phyloP scores from a whole-genome alignment of 2,797 vertebrate genomes.

The Nannoperca australis region DNA sequence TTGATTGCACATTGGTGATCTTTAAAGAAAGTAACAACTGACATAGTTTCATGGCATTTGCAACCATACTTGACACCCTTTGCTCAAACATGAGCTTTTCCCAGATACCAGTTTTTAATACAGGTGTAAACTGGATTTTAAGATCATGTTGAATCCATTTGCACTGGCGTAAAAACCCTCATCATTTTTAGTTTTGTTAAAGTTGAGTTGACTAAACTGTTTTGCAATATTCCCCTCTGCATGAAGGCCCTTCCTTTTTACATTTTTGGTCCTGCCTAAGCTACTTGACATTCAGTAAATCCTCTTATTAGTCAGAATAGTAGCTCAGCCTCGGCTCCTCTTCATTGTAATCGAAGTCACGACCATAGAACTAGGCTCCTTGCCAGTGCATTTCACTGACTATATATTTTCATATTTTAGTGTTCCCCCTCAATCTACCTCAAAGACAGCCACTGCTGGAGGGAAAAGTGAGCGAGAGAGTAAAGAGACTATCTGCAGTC shows the following conservation, averaged over 20 bases:
- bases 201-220: neutral
- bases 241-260: constrained; percentile 27
- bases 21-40: neutral
- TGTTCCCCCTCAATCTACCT: constrained; percentile 67
- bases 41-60: neutral
- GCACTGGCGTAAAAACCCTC: neutral
- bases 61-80: neutral
- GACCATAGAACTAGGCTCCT: constrained; percentile 63
- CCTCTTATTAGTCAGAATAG: constrained; percentile 60
- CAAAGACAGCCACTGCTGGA: constrained; percentile 71
- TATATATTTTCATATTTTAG: constrained; percentile 40
- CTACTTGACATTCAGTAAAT: constrained; percentile 64
- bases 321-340: constrained; percentile 47
- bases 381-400: constrained; percentile 63
- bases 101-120: neutral
- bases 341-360: constrained; percentile 74
- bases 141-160: neutral
- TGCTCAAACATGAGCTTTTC: neutral
- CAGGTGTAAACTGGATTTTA: neutral
- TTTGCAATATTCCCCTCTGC: neutral
- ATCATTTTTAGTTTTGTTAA: neutral
- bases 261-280: constrained; percentile 46
- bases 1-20: neutral
- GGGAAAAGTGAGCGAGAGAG: constrained; percentile 55
- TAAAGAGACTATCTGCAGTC: constrained; percentile 75